phyloP scores from a whole-genome alignment of 2,888 invertebrate species.

The Cactoblastis cactorum region DNA sequence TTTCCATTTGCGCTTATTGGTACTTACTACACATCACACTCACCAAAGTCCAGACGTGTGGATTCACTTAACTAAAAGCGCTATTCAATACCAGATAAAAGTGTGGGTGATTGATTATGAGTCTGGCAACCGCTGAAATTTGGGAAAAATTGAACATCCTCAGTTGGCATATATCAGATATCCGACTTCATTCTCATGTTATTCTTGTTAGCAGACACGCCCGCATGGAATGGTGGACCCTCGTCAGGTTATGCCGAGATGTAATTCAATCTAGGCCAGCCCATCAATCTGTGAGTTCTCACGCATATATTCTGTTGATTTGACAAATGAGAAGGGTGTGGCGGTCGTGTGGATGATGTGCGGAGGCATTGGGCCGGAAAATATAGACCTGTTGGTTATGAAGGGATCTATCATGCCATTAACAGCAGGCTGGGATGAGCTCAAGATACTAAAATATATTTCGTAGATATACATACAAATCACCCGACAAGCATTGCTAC shows the following conservation, averaged over 20 bases:
- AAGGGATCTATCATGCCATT: constrained; percentile 30
- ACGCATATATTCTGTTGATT: constrained; percentile 79
- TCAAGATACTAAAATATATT: not conserved
- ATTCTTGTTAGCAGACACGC: constrained; percentile 58
- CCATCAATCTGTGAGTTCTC: constrained; percentile 77
- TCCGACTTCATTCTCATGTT: constrained; percentile 58
- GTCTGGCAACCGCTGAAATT: not conserved
- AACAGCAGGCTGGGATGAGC: constrained; percentile 22
- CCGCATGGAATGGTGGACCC: constrained; percentile 70
- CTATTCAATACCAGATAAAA: constrained; percentile 6
- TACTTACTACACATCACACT: no score
- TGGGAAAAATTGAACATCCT: constrained; percentile 24
- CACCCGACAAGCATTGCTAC: not conserved
- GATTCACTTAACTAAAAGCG: not conserved
- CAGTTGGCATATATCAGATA: constrained; percentile 35
- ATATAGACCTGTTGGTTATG: constrained; percentile 44
- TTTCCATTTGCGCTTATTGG: no score
- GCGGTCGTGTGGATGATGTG: constrained; percentile 48
- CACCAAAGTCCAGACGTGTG: no score
- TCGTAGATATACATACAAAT: not conserved
- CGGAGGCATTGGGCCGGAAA: constrained; percentile 43
- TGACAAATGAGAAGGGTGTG: constrained; percentile 78
- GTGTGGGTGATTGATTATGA: constrained; percentile 13
- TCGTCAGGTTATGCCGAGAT: constrained; percentile 73
- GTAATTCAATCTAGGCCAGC: constrained; percentile 77